Base-by-base conservation (phyloP, 2,888 invertebrate species). In the Philonicus albiceps region DNA sequence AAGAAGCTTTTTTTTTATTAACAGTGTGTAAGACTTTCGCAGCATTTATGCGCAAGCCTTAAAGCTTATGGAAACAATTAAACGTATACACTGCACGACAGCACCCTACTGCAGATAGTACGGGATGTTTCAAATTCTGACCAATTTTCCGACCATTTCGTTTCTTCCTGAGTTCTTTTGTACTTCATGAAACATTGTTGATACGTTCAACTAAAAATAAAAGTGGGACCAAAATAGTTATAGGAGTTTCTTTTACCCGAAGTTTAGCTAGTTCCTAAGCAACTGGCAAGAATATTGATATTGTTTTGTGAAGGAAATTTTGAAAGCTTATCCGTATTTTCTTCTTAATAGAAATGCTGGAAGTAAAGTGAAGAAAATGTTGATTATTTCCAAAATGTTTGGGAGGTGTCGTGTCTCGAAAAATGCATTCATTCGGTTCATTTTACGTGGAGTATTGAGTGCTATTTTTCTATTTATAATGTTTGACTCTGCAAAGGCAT, bases 21-120 rank as follows among this genome's bases (percentile, higher is more conserved):
- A 90, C 90, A 31, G 89, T 91, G 64, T 64, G 27, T 3, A 19
- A 64, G 27, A 2, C 11, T 27, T 49, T 64, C 64, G 8, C 64
- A 2, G 27, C 7, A 11, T 64, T 27, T 64, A 4, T 64, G 3
- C 64, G 64, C 64, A 64, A 3, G 64, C 11, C 64, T 22, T 27
- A 76, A 76, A 76, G 76, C 76, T 76, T 76, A 5, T 3, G 11
- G 40, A 8, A 40, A 6, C 11, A 76, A 76, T 43, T 1, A 64
- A 19, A 64, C 11, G 7, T 64, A 64, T 64, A 11, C 22, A 27
- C 1, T 22, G 22, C 4, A 22, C 27, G 31, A 31, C n/a, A 75
- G 40, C 75, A 75, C 40, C 75, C 76, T 76, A 34, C 8, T 7
- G 43, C 37, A 8, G 37, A 11, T 5, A 11, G 37, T 37, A 37